Conservation (phyloP, 2,113 vertebrate genomes). For the Colistium nudipinnis region DNA sequence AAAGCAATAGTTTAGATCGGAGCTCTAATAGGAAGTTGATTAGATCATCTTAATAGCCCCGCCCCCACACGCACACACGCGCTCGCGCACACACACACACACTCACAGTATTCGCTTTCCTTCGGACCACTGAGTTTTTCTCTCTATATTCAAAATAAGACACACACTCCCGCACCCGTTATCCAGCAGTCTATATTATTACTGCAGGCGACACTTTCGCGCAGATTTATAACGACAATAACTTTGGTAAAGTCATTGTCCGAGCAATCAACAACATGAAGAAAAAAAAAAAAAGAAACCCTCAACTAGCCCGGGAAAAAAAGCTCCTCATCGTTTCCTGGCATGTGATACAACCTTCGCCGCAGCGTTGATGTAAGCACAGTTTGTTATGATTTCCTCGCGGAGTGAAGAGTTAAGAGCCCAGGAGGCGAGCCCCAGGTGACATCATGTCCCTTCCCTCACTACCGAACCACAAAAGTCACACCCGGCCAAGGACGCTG, state of each 20-base stretch:
- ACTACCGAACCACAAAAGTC: conserved; percentile 30
- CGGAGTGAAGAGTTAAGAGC: background rate
- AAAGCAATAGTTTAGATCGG: too few species aligned
- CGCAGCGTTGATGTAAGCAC: background rate
- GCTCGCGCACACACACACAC: too few species aligned
- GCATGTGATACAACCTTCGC: background rate
- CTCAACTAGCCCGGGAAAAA: background rate
- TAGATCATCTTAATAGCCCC: too few species aligned
- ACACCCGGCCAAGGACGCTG: conserved; percentile 16
- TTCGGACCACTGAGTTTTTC: too few species aligned
- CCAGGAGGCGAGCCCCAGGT: conserved; percentile 14
- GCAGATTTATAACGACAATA: too few species aligned
- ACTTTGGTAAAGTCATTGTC: background rate
- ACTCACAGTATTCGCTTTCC: too few species aligned
- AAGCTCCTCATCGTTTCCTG: too few species aligned
- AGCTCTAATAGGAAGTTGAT: too few species aligned
- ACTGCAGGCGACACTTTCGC: too few species aligned
- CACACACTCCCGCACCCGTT: background rate
- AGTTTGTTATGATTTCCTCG: conserved; percentile 4
- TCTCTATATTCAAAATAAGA: too few species aligned
- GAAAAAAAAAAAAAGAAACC: background rate
- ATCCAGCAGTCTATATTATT: background rate
- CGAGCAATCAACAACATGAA: too few species aligned
- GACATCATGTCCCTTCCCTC: conserved; percentile 43
- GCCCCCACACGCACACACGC: too few species aligned